Percentiles rank a stretch among this genome's conserved stretches.
Conservation (phyloP, 2,113 vertebrate genomes). For the Nematolebias whitei region DNA sequence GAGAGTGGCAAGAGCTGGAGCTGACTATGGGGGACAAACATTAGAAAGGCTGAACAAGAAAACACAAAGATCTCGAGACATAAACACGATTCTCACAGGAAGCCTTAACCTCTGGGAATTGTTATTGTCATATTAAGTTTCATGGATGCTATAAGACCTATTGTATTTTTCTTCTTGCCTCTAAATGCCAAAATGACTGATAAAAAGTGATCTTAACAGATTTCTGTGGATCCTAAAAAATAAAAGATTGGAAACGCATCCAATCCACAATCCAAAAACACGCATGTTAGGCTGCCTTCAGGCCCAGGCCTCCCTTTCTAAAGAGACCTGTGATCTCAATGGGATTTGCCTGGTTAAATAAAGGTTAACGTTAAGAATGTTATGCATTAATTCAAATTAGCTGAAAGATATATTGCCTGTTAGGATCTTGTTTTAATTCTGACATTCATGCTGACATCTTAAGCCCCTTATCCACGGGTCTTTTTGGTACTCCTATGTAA, state of each 20-base stretch:
- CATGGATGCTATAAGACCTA: conserved; percentile 1
- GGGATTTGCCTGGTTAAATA: no score
- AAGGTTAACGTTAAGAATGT: neutral
- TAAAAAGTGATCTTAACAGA: neutral
- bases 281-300: no score
- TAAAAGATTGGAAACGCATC: neutral
- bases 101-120: neutral
- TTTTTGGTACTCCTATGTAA: no score
- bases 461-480: no score
- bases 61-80: no score
- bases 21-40: no score
- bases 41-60: no score
- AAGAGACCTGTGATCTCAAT: no score
- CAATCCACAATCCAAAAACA: neutral
- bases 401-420: neutral
- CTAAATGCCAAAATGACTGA: neutral
- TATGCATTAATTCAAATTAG: neutral
- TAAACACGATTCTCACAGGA: no score
- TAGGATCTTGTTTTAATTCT: neutral
- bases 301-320: no score
- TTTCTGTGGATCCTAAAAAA: neutral
- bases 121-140: neutral
- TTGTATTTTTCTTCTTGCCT: neutral
- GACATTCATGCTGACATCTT: neutral
- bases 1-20: no score